phyloP scores from a whole-genome alignment of 1,140 invertebrate genomes.

The Mya arenaria region DNA sequence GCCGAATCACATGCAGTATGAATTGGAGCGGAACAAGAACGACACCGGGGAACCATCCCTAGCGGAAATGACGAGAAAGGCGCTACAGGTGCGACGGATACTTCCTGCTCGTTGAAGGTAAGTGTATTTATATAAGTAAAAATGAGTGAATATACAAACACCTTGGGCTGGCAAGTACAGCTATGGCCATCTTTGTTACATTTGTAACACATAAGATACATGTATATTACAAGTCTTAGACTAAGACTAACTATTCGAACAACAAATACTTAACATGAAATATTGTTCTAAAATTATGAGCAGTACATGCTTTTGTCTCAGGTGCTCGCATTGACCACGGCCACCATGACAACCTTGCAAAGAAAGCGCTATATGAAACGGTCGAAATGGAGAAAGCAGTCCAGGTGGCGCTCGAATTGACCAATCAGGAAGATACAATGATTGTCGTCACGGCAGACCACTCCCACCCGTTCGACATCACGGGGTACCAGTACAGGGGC shows the following conservation, averaged over 20 bases:
- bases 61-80: conserved; percentile 93
- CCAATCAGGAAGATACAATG: conserved; percentile 87
- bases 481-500: conserved; percentile 75
- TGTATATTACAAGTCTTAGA: too few relatives aligned
- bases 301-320: too few relatives aligned
- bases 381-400: conserved; percentile 89
- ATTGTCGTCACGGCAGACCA: conserved; percentile 96
- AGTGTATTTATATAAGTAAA: too few relatives aligned
- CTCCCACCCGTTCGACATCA: conserved; percentile 81
- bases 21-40: conserved; percentile 84
- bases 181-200: too few relatives aligned
- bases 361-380: conserved; percentile 90
- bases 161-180: too few relatives aligned
- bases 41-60: conserved; percentile 83
- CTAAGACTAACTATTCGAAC: too few relatives aligned
- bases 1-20: conserved; percentile 90
- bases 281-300: too few relatives aligned
- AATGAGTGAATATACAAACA: too few relatives aligned
- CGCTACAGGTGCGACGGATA: conserved; percentile 94
- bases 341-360: conserved; percentile 91
- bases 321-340: conserved; percentile 90
- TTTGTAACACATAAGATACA: too few relatives aligned
- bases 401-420: conserved; percentile 84
- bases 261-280: too few relatives aligned
- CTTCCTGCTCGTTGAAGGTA: conserved; percentile 95